Conservation (phyloP, 2,888 invertebrate genomes). For the Pammene aurita region DNA sequence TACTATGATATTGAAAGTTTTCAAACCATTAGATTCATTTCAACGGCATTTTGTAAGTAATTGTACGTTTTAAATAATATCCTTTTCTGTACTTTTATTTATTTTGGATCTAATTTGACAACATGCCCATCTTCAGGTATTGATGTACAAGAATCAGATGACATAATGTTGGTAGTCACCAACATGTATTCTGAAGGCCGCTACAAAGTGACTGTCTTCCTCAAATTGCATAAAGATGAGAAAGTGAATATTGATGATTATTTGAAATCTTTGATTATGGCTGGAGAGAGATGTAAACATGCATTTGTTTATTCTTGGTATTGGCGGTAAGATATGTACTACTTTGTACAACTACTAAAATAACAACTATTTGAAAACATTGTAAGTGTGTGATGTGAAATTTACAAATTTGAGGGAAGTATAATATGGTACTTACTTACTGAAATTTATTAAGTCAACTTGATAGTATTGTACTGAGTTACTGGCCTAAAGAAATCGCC, state of each 20-base stretch:
- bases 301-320: constrained; percentile 2
- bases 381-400: neutral
- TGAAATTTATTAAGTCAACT: too few species aligned
- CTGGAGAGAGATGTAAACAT: neutral
- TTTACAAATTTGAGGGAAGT: too few species aligned
- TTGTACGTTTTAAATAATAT: neutral
- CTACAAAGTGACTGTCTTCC: constrained; percentile 14
- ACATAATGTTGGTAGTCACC: constrained; percentile 44
- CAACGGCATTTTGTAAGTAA: constrained; percentile 44
- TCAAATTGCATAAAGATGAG: constrained; percentile 6
- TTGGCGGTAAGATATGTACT: constrained; percentile 21
- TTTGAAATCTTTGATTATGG: neutral
- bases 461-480: too few species aligned
- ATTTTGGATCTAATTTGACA: neutral
- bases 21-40: constrained; percentile 33
- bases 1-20: constrained; percentile 50
- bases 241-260: neutral
- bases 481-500: too few species aligned
- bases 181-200: neutral
- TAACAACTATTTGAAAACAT: too few species aligned
- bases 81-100: neutral
- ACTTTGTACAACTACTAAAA: too few species aligned
- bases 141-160: constrained; percentile 50
- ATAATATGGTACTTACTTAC: too few species aligned
- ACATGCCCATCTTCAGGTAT: constrained; percentile 41